phyloP scores from a whole-genome alignment of 35 echinoderm and acorn worm species.

The Amphiura filiformis region DNA sequence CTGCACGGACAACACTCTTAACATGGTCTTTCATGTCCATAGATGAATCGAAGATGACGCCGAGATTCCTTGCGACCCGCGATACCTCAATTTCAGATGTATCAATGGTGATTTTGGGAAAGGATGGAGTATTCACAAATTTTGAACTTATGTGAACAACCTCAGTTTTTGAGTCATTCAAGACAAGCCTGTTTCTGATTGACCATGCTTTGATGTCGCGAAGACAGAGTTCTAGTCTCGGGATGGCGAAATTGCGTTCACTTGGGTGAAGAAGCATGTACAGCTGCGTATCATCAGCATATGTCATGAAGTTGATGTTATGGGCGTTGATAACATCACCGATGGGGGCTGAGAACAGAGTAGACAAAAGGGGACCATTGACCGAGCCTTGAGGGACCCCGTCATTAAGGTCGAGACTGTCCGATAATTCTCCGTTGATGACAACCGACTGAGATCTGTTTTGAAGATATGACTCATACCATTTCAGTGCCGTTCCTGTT shows the following conservation, averaged over 20 bases:
- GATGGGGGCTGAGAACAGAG: conserved; percentile 4
- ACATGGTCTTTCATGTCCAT: conserved; percentile 3
- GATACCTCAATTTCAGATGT: conserved; percentile 1
- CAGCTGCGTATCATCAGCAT: conserved; percentile 62
- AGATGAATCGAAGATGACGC: not conserved
- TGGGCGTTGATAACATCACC: not conserved
- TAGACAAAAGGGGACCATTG: not conserved
- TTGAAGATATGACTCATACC: conserved; percentile 41
- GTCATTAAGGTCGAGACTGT: conserved; percentile 20
- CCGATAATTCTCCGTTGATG: conserved; percentile 13
- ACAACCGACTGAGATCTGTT: conserved; percentile 21
- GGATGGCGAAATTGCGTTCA: not conserved
- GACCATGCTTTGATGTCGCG: conserved; percentile 6
- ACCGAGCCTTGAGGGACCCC: conserved; percentile 20
- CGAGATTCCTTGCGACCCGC: not conserved
- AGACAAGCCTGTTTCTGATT: conserved; percentile 6
- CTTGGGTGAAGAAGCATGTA: conserved; percentile 10
- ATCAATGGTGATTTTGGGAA: not conserved
- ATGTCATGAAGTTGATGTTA: conserved; percentile 24
- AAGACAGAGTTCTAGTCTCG: conserved; percentile 11
- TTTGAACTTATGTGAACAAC: conserved; percentile 9
- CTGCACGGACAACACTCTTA: not conserved
- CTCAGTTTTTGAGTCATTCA: conserved; percentile 10
- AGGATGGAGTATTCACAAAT: not conserved
- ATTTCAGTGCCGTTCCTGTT: conserved; percentile 14